phyloP scores from a whole-genome alignment of 2,797 vertebrate species.

The Xenopus petersii region DNA sequence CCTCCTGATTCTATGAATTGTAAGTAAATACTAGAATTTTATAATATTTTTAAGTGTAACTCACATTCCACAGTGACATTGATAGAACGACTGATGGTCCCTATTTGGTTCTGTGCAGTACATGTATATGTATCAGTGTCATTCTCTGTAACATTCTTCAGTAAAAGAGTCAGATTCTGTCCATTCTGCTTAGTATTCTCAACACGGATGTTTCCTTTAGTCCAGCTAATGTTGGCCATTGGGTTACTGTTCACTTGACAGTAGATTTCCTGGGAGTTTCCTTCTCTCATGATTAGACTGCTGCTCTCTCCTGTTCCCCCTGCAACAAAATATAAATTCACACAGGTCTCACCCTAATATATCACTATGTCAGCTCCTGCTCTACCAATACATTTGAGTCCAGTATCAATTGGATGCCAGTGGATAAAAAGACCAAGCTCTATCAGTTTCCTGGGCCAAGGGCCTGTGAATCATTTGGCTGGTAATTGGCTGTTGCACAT shows the following conservation, averaged over 20 bases:
- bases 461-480: no score
- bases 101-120: not conserved
- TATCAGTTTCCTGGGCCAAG: no score
- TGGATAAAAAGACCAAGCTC: no score
- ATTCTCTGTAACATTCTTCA: not conserved
- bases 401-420: no score
- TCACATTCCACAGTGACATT: not conserved
- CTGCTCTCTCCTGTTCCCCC: not conserved
- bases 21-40: no score
- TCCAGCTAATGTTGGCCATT: not conserved
- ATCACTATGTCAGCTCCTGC: no score
- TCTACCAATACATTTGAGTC: no score
- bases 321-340: no score
- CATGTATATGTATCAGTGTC: not conserved
- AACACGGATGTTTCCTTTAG: not conserved
- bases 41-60: not conserved
- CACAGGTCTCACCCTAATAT: no score
- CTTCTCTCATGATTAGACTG: not conserved
- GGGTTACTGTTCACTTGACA: not conserved
- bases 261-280: not conserved
- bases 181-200: not conserved
- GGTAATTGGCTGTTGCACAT: no score
- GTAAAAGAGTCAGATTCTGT: not conserved
- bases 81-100: not conserved
- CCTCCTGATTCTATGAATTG: no score